Base-by-base conservation (phyloP, 1,140 invertebrate genomes). In the Pseudoatta argentina region DNA sequence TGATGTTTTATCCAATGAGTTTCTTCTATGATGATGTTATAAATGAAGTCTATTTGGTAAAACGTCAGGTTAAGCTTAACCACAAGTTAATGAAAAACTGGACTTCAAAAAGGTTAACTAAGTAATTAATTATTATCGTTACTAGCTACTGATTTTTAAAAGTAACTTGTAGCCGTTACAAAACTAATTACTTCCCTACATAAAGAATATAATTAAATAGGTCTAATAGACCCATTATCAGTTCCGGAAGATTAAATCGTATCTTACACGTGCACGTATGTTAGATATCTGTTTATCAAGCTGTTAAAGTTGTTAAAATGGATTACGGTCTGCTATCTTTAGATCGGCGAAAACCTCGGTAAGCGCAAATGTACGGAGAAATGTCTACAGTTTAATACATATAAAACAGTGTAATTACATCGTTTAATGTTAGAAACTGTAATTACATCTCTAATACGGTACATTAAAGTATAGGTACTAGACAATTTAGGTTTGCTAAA, bases 361-460 rank as follows among this genome's bases (percentile, higher is more conserved):
- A 44, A 21, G 16, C 16, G n/a, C 14, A 78, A 78, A 67, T 34
- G 14, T 21, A 53, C 14, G 5, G 16, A 57, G 16, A n/a, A 59
- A 27, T 5, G 14, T 51, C 10, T 51, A 59, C 5, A 57, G 34
- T 69, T 71, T 30, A 73, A 24, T 44, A 44, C 67, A 27, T 24
- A 48, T 34, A 59, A 72, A 14, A 79, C 3, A 44, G 34, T 39
- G 16, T 81, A 81, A 81, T 81, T 81, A 67, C 14, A 55, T 14
- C 27, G 44, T 39, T 39, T 39, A 57, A 16, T 12, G 24, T 57
- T 82, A n/a, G 18, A 72, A 82, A 61, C 34, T 59, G 55, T 12
- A 82, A 73, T 59, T 82, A 64, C 27, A 24, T 16, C 2, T 53
- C 61, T 53, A 53, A 53, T 66, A 27, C 8, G 14, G 0, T 34